Evolutionary conservation across 2,797 vertebrate genomes (phyloP), one percentile per base, ranked within the genome.

Genomic region (Graptemys geographica): DNA sequence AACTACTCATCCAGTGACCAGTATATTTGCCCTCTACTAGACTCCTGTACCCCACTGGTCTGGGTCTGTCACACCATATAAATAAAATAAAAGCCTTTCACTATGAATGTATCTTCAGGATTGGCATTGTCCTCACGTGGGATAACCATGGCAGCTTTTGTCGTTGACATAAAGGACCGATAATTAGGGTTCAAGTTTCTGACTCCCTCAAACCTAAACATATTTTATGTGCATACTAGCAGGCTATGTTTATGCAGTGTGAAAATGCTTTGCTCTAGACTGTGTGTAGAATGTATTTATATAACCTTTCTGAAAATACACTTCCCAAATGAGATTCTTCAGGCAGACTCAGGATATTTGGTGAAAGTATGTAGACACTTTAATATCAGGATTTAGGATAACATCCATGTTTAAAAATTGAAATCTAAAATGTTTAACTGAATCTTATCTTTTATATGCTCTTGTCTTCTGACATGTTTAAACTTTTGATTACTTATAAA

Each of bases 381-480:
- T 89, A 76, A 94, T 96, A 93, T 87, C 28, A 94, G 52, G 93
- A 81, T 91, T 91, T 95, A 89, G 59, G 33, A 74, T 85, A 85
- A 88, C 81, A 94, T 49, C 82, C 10, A 19, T 16, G 1, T 93
- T 92, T 92, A 85, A 84, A 81, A 88, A 28, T 41, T 5, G 3
- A 90, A 90, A 94, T 91, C 56, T 69, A 74, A 96, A 86, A 69
- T 86, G 62, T 79, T 93, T 95, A 83, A 53, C 15, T 74, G 18
- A 94, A 78, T 92, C 5, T 2, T 74, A 1, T 57, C 6, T 85
- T 82, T 53, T 23, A 1, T 78, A 23, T 88, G 12, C 8, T 90
- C 80, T 88, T 89, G 28, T 84, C 91, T 87, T 86, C 13, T 56
- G 86, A 86, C 8, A 47, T 88, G 56, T 95, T 96, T 94, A n/a